A percentile compares a stretch with the other conserved stretches of the same genome.
Conservation (phyloP, 2,888 invertebrate species). For the Acronicta alni region DNA sequence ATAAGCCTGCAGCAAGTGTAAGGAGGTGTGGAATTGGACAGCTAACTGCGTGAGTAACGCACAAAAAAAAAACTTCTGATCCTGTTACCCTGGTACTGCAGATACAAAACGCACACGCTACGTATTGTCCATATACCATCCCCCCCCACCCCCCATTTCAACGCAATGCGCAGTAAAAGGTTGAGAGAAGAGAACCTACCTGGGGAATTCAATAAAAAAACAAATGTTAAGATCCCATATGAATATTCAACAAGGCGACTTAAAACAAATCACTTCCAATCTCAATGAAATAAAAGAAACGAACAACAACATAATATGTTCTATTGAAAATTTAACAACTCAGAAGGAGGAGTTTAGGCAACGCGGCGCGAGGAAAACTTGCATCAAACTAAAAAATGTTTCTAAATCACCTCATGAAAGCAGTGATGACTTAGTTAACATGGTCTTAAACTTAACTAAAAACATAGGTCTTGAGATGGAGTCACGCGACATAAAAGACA, state of each 20-base stretch:
- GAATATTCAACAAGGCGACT: neutral
- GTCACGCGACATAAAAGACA: conserved; percentile 4
- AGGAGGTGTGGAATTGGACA: neutral
- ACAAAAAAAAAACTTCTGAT: neutral
- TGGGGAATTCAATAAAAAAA: neutral
- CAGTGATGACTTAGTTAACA: conserved; percentile 3
- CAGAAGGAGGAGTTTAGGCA: conserved; percentile 6
- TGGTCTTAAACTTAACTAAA: conserved; percentile 2
- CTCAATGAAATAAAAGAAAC: conserved; percentile 7
- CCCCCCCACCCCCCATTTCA: neutral
- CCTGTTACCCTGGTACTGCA: conserved; percentile 2
- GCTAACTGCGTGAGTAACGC: neutral
- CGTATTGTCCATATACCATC: neutral
- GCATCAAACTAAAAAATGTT: conserved; percentile 9
- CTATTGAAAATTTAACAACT: neutral
- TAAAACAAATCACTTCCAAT: conserved; percentile 1
- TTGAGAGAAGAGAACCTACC: conserved; percentile 2
- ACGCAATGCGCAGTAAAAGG: conserved; percentile 1
- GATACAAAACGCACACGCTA: neutral
- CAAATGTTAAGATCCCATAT: neutral
- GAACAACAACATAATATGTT: neutral
- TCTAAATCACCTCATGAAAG: conserved; percentile 5
- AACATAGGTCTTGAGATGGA: conserved; percentile 5
- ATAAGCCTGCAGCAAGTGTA: neutral
- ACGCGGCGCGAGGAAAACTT: conserved; percentile 2